Conservation (phyloP, 1,140 invertebrate genomes). For the Philopotamus ludificatus region DNA sequence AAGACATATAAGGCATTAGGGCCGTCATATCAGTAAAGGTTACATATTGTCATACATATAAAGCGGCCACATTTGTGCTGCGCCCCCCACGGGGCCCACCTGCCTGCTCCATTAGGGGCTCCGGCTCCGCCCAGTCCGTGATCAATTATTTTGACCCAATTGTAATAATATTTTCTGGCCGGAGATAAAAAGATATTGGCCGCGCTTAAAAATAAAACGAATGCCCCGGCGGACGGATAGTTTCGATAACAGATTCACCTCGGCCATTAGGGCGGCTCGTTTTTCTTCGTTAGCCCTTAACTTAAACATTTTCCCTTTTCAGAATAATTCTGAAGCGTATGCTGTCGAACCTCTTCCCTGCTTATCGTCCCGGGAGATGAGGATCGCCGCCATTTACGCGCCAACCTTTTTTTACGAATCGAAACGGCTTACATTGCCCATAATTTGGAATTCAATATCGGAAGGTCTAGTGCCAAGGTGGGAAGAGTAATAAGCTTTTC, state of each 20-base stretch:
- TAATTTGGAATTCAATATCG: constrained; percentile 40
- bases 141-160: too few species aligned
- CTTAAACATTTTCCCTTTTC: constrained; percentile 21
- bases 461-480: constrained; percentile 1
- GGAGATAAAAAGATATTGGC: too few species aligned
- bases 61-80: constrained; percentile 38
- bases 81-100: constrained; percentile 17
- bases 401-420: constrained; percentile 33
- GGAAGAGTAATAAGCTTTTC: constrained; percentile 17
- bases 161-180: too few species aligned
- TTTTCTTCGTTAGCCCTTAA: constrained; percentile 34
- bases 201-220: too few species aligned
- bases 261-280: constrained; percentile 26
- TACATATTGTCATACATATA: constrained; percentile 43
- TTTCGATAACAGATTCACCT: constrained; percentile 18
- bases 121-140: neutral
- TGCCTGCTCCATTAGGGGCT: neutral
- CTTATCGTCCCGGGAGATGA: constrained; percentile 18
- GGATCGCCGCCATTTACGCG: constrained; percentile 22
- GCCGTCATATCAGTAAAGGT: constrained; percentile 40
- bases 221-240: too few species aligned
- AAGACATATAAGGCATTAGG: constrained; percentile 41
- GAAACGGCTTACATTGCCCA: constrained; percentile 34
- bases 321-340: constrained; percentile 19
- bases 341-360: constrained; percentile 4